Evolutionary conservation across 1,140 invertebrate species (phyloP).

Genomic region (Drosophila tropicalis): DNA sequence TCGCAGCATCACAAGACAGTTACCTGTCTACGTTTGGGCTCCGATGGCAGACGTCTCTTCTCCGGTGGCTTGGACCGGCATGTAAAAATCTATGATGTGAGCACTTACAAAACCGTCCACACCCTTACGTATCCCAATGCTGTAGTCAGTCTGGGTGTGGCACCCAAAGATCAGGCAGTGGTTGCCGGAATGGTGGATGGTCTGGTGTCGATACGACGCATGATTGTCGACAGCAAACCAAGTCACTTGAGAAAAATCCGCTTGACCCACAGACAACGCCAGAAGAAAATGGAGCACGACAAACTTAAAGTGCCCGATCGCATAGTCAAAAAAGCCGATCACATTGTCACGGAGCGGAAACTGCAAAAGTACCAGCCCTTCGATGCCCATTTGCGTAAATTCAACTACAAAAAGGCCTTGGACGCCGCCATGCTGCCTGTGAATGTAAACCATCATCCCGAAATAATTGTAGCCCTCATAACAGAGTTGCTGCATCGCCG

Average conservation of each 20-base stretch:
- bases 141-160: constrained; percentile 92
- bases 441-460: constrained; percentile 87
- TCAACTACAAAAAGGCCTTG: constrained; percentile 92
- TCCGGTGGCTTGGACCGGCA: constrained; percentile 96
- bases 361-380: constrained; percentile 84
- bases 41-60: constrained; percentile 91
- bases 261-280: constrained; percentile 57
- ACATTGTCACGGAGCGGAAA: constrained; percentile 84
- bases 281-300: constrained; percentile 44
- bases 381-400: constrained; percentile 91
- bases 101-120: constrained; percentile 93
- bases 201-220: constrained; percentile 92
- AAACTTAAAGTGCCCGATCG: constrained; percentile 31
- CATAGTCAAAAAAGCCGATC: constrained; percentile 83
- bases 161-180: constrained; percentile 92
- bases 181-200: constrained; percentile 97
- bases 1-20: constrained; percentile 97
- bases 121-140: constrained; percentile 95
- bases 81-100: constrained; percentile 96
- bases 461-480: constrained; percentile 90
- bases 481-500: constrained; percentile 92
- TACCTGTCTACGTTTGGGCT: constrained; percentile 91
- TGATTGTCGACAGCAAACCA: constrained; percentile 85
- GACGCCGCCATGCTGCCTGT: constrained; percentile 88
- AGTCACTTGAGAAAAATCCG: constrained; percentile 79